phyloP scores from a whole-genome alignment of 1,140 invertebrate species.

The Papilio glaucus region DNA sequence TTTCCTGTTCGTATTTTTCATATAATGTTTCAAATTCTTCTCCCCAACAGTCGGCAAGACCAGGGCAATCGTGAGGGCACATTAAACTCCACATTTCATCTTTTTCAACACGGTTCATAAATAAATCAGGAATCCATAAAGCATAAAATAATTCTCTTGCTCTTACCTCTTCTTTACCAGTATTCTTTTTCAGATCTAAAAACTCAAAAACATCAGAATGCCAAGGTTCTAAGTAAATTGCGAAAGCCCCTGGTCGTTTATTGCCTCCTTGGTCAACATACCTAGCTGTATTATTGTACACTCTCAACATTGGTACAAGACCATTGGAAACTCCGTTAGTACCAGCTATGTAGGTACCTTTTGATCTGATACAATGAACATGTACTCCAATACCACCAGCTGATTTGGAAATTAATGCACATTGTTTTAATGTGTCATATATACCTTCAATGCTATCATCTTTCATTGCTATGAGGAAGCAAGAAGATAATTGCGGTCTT shows the following conservation, averaged over 20 bases:
- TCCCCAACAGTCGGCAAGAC: slow-evolving; percentile 96
- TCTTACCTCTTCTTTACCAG: slow-evolving; percentile 95
- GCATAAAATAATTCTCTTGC: slow-evolving; percentile 99
- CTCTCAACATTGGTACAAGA: slow-evolving; percentile 97
- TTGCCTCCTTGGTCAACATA: slow-evolving; percentile 99
- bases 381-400: slow-evolving; percentile 99
- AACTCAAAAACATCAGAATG: slow-evolving; percentile 99
- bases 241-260: slow-evolving; percentile 99
- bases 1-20: slow-evolving; percentile 93
- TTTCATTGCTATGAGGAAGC: slow-evolving; percentile 97
- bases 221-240: slow-evolving; percentile 99
- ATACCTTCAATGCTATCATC: slow-evolving; percentile 99
- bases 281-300: slow-evolving; percentile 97
- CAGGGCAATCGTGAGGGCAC: slow-evolving; percentile 97
- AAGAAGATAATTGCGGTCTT: slow-evolving; percentile 96
- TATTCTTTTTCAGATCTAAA: slow-evolving; percentile 97
- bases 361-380: slow-evolving; percentile 97
- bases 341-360: slow-evolving; percentile 95
- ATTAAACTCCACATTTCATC: slow-evolving; percentile 97
- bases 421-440: slow-evolving; percentile 96
- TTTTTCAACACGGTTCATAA: slow-evolving; percentile 97
- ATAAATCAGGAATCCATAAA: slow-evolving; percentile 99
- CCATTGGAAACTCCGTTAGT: slow-evolving; percentile 98
- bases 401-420: slow-evolving; percentile 98
- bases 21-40: slow-evolving; percentile 97